Percentiles rank a stretch among this genome's conserved stretches.
phyloP scores from a whole-genome alignment of 2,113 vertebrate species.

The Syngnathus typhle region DNA sequence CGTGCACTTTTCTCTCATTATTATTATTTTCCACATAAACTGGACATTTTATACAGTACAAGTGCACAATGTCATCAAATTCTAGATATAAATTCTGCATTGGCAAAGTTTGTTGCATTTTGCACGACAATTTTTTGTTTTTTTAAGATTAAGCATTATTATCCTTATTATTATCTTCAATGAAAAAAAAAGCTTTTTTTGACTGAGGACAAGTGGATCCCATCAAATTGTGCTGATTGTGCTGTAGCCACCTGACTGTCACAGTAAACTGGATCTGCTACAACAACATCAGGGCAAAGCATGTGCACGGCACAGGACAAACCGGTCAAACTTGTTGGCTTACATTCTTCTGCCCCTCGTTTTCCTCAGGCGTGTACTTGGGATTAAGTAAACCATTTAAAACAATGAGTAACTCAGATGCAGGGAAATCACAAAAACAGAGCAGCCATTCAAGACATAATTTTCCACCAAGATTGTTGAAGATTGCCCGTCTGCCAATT shows the following conservation, averaged over 20 bases:
- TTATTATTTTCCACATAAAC: not conserved
- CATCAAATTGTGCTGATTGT: not conserved
- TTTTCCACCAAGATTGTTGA: not conserved
- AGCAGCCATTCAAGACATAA: not conserved
- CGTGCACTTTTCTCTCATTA: not conserved
- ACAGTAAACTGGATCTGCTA: not conserved
- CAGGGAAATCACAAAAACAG: not conserved
- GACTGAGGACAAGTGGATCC: not conserved
- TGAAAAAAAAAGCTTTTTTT: not conserved
- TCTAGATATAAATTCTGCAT: not conserved
- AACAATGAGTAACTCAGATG: not conserved
- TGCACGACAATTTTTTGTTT: not conserved
- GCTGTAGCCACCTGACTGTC: not conserved
- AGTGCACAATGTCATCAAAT: not conserved
- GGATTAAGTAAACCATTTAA: not conserved
- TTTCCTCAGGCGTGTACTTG: not conserved
- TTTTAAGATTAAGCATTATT: not conserved
- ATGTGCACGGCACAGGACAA: conserved; percentile 28
- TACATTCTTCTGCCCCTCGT: conserved; percentile 26
- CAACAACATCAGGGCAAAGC: not conserved
- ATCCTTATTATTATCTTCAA: no score
- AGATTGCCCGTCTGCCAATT: not conserved
- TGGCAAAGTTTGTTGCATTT: not conserved
- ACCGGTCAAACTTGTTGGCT: conserved; percentile 31
- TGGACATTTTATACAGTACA: not conserved